Percentiles rank a stretch among this genome's conserved stretches.
phyloP scores from a whole-genome alignment of 1,140 invertebrate species.

The Neodiprion pinetum region DNA sequence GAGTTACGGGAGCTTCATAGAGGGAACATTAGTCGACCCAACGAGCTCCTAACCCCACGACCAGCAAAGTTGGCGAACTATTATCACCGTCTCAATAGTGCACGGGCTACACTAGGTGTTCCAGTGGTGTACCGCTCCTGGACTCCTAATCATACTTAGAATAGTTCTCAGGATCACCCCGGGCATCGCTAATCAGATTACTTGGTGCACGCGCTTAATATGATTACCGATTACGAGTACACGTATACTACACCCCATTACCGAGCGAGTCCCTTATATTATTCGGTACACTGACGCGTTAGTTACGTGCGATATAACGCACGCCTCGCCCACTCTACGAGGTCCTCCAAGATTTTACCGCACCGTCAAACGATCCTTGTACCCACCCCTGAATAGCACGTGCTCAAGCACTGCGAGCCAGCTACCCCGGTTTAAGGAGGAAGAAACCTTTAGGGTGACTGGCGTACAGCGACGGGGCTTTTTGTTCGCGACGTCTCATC shows the following conservation, averaged over 20 bases:
- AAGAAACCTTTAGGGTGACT: no score
- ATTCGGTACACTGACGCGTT: neutral
- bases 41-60: conserved; percentile 57
- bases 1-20: conserved; percentile 59
- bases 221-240: conserved; percentile 63
- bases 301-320: neutral
- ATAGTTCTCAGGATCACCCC: conserved; percentile 63
- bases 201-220: conserved; percentile 62
- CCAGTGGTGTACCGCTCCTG: conserved; percentile 46
- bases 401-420: neutral
- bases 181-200: conserved; percentile 63
- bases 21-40: conserved; percentile 61
- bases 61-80: conserved; percentile 62
- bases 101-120: conserved; percentile 31
- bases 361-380: neutral
- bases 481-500: no score
- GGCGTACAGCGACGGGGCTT: no score
- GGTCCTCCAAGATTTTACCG: neutral
- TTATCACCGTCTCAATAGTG: conserved; percentile 61
- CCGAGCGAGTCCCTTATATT: neutral
- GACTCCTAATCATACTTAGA: conserved; percentile 64
- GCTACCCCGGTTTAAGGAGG: no score
- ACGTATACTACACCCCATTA: neutral
- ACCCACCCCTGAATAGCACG: neutral
- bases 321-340: neutral